phyloP scores from a whole-genome alignment of 2,113 vertebrate genomes.

The Prionailurus viverrinus region DNA sequence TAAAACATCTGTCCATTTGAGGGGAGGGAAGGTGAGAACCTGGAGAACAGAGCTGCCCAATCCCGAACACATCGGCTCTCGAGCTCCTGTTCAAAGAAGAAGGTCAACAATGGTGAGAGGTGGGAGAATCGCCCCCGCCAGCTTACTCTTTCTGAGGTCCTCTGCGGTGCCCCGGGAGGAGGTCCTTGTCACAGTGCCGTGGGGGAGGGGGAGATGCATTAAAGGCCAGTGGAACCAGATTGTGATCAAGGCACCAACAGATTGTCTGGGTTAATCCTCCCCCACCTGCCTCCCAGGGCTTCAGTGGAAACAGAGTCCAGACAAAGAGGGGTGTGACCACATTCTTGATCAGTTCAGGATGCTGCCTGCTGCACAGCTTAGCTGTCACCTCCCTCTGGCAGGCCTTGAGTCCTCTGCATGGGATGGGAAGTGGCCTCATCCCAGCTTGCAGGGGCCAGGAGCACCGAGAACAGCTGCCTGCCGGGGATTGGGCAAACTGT shows the following conservation, averaged over 20 bases:
- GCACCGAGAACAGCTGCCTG: background rate
- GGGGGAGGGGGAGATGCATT: background rate
- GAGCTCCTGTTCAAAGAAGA: background rate
- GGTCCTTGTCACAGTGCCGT: background rate
- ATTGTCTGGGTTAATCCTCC: background rate
- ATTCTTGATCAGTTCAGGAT: background rate
- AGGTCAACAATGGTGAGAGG: background rate
- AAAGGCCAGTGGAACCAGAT: background rate
- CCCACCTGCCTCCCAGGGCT: background rate
- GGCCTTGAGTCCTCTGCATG: background rate
- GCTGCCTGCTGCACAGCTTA: background rate
- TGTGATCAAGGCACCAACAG: background rate
- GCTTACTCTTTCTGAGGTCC: background rate
- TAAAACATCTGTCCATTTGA: background rate
- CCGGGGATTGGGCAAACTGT: background rate
- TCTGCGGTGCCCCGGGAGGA: background rate
- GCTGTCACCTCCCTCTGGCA: background rate
- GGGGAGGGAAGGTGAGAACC: accelerated
- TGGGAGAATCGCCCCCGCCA: background rate
- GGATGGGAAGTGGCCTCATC: no score
- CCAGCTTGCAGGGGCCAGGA: background rate
- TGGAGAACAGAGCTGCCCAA: background rate
- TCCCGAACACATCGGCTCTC: background rate
- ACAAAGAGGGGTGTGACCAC: background rate
- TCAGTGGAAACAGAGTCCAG: background rate